These are phyloP conservation scores for Drosophila lacicola DNA, from an alignment of 2,888 invertebrate genomes.

Conservation along the genomic window DNA sequence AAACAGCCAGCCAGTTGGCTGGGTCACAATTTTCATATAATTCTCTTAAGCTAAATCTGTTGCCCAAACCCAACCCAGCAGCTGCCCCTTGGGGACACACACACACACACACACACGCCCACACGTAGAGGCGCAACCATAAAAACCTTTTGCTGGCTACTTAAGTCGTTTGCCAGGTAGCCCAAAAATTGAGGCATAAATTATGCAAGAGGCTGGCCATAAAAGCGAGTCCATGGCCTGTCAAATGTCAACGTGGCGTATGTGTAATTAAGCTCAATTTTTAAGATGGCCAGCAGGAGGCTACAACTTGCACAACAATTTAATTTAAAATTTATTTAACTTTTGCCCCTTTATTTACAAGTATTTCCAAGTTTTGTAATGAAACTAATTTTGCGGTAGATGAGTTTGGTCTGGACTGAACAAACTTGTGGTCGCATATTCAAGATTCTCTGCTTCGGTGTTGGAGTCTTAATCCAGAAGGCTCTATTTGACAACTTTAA, in stretches of 20 bases:
- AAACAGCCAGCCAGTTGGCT: neutral
- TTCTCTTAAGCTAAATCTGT: conserved; percentile 70
- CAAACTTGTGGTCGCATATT: too few species aligned
- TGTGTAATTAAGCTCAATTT: conserved; percentile 70
- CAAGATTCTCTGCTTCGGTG: too few species aligned
- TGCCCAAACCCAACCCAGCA: conserved; percentile 33
- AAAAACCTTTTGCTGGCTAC: conserved; percentile 73
- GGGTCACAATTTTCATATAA: conserved; percentile 50
- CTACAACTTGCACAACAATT: neutral
- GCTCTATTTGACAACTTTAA: too few species aligned
- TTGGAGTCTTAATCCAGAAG: too few species aligned
- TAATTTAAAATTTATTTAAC: conserved; percentile 11
- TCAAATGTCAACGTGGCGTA: conserved; percentile 61
- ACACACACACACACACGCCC: conserved; percentile 13
- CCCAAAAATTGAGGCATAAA: conserved; percentile 61
- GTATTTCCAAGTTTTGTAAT: neutral
- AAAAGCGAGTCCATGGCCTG: conserved; percentile 59
- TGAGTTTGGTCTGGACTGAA: neutral
- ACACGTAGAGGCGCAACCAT: conserved; percentile 53
- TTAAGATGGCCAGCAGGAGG: neutral
- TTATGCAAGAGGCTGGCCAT: conserved; percentile 68
- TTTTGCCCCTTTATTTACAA: neutral
- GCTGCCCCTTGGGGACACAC: conserved; percentile 30
- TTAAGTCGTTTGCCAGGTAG: conserved; percentile 63
- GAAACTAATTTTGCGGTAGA: neutral